Base-by-base conservation (phyloP, 1,140 invertebrate genomes). In the Drosophila pallidifrons region DNA sequence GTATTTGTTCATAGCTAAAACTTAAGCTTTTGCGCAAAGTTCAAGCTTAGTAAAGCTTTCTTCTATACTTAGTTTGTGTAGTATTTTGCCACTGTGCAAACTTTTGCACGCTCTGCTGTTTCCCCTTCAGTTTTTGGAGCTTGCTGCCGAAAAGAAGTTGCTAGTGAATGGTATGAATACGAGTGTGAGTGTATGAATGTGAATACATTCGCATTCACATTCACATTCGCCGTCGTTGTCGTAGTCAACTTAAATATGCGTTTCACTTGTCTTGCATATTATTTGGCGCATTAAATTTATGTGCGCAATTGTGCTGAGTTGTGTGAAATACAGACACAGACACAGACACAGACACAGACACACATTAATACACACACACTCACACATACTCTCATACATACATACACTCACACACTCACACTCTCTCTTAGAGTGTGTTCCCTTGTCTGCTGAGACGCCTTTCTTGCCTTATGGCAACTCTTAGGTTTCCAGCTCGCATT, bases 231-330 rank as follows among this genome's bases (percentile, higher is more conserved):
- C 16, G 13, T 16, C 51, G 25, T 25, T 25, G 20, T 25, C 28
- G 46, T 51, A 81, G 57, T 67, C 61, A 58, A 69, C 69, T 80
- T 71, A 64, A 77, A 67, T 85, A 79, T 80, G 69, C 69, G 82
- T 82, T 81, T 74, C 79, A 82, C 80, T 78, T 65, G 60, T 69
- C 67, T 70, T 81, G 58, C 83, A 80, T 86, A 87, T 88, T 88
- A 82, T 88, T 82, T 88, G 80, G 69, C 83, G 69, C 83, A 87
- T 79, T 80, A 80, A 87, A 87, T 87, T 87, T 88, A 88, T 87
- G 83, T 83, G 80, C 83, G 83, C 82, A 87, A 87, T 87, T 87
- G 83, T 88, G 83, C 74, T 83, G 83, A 83, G 77, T 78, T 83
- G 75, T 86, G 82, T 81, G 71, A 49, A 79, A 71, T 52, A 35